These are phyloP conservation scores for Pammene fasciana DNA, from an alignment of 2,888 invertebrate species.

Conservation along the genomic window DNA sequence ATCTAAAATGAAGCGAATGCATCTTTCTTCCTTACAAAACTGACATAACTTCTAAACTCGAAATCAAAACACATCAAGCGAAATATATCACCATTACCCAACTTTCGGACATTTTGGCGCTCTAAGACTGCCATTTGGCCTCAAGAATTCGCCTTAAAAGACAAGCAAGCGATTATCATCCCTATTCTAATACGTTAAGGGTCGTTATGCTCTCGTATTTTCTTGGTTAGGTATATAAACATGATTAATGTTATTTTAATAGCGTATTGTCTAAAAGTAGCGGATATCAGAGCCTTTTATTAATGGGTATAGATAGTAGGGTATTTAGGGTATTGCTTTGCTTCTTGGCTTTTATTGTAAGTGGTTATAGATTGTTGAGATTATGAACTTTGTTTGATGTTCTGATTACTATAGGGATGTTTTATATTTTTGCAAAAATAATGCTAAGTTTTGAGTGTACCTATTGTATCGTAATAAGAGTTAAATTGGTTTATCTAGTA, in stretches of 20 bases:
- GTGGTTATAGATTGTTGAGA: constrained; percentile 14
- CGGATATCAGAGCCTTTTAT: constrained; percentile 46
- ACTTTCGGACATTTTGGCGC: constrained; percentile 49
- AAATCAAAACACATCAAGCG: constrained; percentile 31
- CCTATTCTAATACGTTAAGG: not conserved
- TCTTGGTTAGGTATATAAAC: constrained; percentile 42
- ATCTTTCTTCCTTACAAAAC: constrained; percentile 32
- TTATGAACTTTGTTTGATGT: not conserved
- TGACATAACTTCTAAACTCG: constrained; percentile 30
- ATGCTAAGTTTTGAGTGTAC: not conserved
- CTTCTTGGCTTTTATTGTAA: constrained; percentile 17
- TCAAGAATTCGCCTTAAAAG: constrained; percentile 37
- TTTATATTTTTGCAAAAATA: not conserved
- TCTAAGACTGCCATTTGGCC: constrained; percentile 20
- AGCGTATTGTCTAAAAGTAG: constrained; percentile 61
- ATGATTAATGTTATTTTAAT: constrained; percentile 69
- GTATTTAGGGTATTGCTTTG: constrained; percentile 28
- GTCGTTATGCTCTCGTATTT: not conserved
- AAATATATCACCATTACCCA: constrained; percentile 35
- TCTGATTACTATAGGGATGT: not conserved
- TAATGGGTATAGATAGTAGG: constrained; percentile 45
- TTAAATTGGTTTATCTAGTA: too few species aligned
- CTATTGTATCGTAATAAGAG: too few species aligned
- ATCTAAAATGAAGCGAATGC: not conserved
- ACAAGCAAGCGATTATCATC: not conserved